Conservation (phyloP, 2,797 vertebrate genomes). For the Muscicapa comitata region DNA sequence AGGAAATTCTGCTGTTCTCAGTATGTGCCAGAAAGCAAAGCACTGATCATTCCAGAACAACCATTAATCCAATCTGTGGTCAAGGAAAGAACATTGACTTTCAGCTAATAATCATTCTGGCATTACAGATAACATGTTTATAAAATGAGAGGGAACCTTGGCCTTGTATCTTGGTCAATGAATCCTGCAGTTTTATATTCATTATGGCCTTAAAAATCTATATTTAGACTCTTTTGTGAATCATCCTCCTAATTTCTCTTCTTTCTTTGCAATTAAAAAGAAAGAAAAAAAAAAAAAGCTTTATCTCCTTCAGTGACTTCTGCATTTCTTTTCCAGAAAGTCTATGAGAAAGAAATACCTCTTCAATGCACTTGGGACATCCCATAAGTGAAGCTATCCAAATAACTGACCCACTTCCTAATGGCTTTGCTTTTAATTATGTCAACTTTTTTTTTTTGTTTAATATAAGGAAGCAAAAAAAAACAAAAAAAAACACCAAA, state of each 20-base stretch:
- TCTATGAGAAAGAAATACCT: not conserved
- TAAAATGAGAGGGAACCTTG: not conserved
- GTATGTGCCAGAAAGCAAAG: not conserved
- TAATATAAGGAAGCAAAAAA: not conserved
- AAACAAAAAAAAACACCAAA: not conserved
- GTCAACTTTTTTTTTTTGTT: not conserved
- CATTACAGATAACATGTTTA: not conserved
- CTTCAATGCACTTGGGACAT: not conserved
- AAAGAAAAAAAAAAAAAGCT: not conserved
- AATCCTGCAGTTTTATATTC: not conserved
- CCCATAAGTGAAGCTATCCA: not conserved
- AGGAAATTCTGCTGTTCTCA: not conserved
- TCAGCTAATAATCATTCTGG: not conserved
- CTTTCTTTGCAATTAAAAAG: not conserved
- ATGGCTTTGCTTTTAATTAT: not conserved
- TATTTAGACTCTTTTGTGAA: not conserved
- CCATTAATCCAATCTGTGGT: not conserved
- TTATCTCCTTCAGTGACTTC: not conserved
- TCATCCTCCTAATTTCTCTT: not conserved
- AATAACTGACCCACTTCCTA: not conserved
- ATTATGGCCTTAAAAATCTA: not conserved
- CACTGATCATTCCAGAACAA: not conserved
- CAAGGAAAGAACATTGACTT: not conserved
- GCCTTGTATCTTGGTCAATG: not conserved
- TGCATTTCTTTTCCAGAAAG: not conserved